Conservation (phyloP, 2,113 vertebrate genomes). For the Dasyurus viverrinus region DNA sequence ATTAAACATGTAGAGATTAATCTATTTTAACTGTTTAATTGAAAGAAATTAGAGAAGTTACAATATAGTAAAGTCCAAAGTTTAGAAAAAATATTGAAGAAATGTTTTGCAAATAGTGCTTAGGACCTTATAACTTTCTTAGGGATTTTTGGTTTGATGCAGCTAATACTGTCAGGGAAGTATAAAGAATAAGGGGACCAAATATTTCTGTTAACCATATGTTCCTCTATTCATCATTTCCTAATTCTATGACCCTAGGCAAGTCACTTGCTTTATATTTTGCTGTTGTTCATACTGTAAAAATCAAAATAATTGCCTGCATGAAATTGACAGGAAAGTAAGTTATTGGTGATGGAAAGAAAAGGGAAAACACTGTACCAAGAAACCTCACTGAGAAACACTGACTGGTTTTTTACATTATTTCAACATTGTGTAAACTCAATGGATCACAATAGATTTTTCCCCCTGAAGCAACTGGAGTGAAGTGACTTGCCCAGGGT, state of each 20-base stretch:
- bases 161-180: slow-evolving; percentile 3
- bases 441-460: background rate
- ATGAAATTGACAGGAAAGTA: background rate
- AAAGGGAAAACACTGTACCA: slow-evolving; percentile 14
- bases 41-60: slow-evolving; percentile 40
- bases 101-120: slow-evolving; percentile 10
- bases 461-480: too few species aligned
- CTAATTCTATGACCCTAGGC: background rate
- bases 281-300: background rate
- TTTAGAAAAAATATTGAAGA: background rate
- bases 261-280: background rate
- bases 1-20: slow-evolving; percentile 33
- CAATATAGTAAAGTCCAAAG: slow-evolving; percentile 41
- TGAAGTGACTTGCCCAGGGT: too few species aligned
- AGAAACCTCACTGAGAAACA: background rate
- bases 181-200: background rate
- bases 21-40: slow-evolving; percentile 43
- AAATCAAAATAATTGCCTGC: background rate
- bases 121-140: slow-evolving; percentile 14
- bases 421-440: background rate
- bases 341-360: background rate
- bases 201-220: slow-evolving; percentile 37
- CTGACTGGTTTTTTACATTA: slow-evolving; percentile 19
- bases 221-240: background rate
- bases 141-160: slow-evolving; percentile 17